Percentiles rank a stretch among this genome's conserved stretches.
phyloP scores from a whole-genome alignment of 2,113 vertebrate genomes.

The Miniopterus natalensis region DNA sequence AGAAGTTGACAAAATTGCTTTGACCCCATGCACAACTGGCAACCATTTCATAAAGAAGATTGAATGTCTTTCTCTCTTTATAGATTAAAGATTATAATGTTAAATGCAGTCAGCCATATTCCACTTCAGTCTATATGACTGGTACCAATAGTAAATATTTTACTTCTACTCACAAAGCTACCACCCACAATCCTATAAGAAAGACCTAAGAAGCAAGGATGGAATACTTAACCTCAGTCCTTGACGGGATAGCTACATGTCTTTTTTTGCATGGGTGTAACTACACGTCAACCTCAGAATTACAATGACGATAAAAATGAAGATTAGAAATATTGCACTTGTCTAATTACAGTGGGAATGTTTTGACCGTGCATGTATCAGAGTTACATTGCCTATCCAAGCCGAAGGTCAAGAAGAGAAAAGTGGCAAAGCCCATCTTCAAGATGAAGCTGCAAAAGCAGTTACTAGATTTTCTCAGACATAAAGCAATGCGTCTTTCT shows the following conservation, averaged over 20 bases:
- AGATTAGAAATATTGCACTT: not conserved
- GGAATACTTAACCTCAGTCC: not conserved
- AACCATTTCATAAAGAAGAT: conserved; percentile 23
- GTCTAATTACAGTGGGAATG: not conserved
- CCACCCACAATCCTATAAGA: not conserved
- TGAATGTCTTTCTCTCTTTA: not conserved
- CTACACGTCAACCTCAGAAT: not conserved
- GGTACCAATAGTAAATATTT: not conserved
- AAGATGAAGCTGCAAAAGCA: conserved; percentile 51
- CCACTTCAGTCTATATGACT: not conserved
- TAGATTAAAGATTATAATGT: conserved; percentile 39
- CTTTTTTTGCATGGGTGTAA: not conserved
- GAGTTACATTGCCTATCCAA: conserved; percentile 9
- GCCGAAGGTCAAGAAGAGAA: conserved; percentile 38
- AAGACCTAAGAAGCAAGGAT: conserved; percentile 16
- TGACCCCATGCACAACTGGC: not conserved
- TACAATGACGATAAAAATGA: conserved; percentile 26
- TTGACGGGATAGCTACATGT: not conserved
- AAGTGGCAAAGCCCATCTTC: conserved; percentile 47
- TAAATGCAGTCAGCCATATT: not conserved
- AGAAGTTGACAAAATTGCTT: conserved; percentile 15
- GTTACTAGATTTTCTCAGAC: conserved; percentile 31
- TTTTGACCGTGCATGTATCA: not conserved
- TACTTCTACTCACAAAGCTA: conserved; percentile 26
- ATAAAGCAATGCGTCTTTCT: conserved; percentile 38